Evolutionary conservation across 2,888 invertebrate species (phyloP).

Genomic region (Physocephala rufipes): DNA sequence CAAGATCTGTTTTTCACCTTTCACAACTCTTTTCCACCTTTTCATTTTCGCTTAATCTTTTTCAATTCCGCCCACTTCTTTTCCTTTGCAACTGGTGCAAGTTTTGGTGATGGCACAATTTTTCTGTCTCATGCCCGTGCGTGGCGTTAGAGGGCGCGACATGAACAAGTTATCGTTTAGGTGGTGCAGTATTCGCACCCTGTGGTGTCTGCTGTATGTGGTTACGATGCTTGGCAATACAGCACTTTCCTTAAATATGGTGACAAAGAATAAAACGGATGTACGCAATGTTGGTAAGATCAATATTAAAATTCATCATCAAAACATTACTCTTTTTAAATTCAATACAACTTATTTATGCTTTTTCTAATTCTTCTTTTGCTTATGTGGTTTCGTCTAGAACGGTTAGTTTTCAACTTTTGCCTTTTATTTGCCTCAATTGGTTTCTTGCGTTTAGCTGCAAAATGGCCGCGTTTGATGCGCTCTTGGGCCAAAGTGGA

Average conservation of each 20-base stretch:
- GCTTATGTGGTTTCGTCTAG: conserved; percentile 44
- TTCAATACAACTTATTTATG: not conserved
- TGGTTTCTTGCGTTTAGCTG: conserved; percentile 64
- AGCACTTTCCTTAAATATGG: conserved; percentile 49
- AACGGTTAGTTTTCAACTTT: conserved; percentile 60
- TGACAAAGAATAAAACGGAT: conserved; percentile 50
- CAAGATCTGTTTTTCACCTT: not conserved
- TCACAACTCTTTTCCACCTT: not conserved
- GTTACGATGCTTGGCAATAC: conserved; percentile 51
- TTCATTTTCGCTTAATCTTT: not conserved
- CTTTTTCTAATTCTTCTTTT: not conserved
- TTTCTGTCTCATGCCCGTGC: conserved; percentile 61
- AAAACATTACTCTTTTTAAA: too few relatives aligned
- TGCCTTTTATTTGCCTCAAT: conserved; percentile 53
- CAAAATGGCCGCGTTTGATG: conserved; percentile 60
- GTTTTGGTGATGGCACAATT: conserved; percentile 59
- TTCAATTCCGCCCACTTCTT: not conserved
- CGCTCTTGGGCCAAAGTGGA: conserved; percentile 58
- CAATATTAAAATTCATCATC: too few relatives aligned
- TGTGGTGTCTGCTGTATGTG: conserved; percentile 54
- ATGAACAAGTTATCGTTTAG: conserved; percentile 60
- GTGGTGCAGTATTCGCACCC: conserved; percentile 56
- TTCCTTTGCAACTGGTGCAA: not conserved
- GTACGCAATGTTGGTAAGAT: conserved; percentile 57
- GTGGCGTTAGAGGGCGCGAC: conserved; percentile 51